Percentiles rank a stretch among this genome's conserved stretches.
These are phyloP conservation scores for Sturnira hondurensis DNA, from an alignment of 2,113 vertebrate genomes.

Conservation along the genomic window DNA sequence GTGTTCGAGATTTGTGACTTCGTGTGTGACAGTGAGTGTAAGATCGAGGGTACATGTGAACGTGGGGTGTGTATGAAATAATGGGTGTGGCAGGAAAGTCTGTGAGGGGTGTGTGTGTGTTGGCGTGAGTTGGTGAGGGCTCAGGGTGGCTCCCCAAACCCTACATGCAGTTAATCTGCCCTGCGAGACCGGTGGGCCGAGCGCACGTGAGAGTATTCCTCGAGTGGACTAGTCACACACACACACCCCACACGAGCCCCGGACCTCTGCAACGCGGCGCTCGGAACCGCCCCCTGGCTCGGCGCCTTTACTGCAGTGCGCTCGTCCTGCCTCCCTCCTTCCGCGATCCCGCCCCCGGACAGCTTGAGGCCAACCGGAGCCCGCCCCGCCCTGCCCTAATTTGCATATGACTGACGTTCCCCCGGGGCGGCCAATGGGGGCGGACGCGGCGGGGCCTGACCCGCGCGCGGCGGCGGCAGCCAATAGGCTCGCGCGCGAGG, in stretches of 20 bases:
- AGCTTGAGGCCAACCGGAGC: slow-evolving; percentile 65
- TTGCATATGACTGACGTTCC: slow-evolving; percentile 80
- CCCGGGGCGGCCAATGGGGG: slow-evolving; percentile 73
- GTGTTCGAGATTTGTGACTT: slow-evolving; percentile 23
- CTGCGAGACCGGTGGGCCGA: background rate
- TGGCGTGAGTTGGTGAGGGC: background rate
- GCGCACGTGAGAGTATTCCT: background rate
- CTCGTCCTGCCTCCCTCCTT: slow-evolving; percentile 72
- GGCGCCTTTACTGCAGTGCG: slow-evolving; percentile 75
- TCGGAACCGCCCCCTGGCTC: slow-evolving; percentile 67
- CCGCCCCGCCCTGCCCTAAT: slow-evolving; percentile 58
- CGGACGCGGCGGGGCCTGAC: slow-evolving; percentile 70
- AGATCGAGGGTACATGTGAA: slow-evolving; percentile 11
- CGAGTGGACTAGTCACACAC: background rate
- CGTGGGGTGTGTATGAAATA: slow-evolving; percentile 20
- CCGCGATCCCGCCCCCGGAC: slow-evolving; percentile 63
- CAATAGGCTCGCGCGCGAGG: slow-evolving; percentile 65
- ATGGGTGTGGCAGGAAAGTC: slow-evolving; percentile 56
- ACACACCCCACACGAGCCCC: background rate
- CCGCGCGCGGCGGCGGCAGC: slow-evolving; percentile 69
- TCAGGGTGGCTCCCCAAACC: background rate
- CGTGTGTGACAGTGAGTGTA: background rate
- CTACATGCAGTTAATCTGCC: background rate
- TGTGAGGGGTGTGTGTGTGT: background rate
- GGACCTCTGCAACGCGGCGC: slow-evolving; percentile 57